Evolutionary conservation across 2,888 invertebrate genomes (phyloP), one percentile per base, ranked within the genome.

Genomic region (Chirona hameri): DNA sequence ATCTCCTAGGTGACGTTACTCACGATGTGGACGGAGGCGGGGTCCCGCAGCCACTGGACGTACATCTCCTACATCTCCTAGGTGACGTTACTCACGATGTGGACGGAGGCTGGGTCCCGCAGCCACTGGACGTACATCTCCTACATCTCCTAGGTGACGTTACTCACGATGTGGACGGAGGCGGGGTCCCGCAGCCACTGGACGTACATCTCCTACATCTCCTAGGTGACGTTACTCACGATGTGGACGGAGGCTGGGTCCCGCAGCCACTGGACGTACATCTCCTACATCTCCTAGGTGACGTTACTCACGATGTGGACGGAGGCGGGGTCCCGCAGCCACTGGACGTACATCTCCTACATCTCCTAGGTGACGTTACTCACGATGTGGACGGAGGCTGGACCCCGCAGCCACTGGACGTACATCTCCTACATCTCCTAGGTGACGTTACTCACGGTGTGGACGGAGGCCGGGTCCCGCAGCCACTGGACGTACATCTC

Each of bases 61-160:
- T 98, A 98, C 97, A 99, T 98, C 89, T 98, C 98, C 90, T 99
- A 99, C 83, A 99, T n/a, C n/a, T n/a, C 95, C 88, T 99, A 99
- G 24, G 93, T 92, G 31, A 95, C 94, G 82, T 96, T 95, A 92
- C 93, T 92, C 89, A 98, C 98, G 88, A 95, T 93, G 88, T 99
- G 99, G 81, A 99, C 98, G 87, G 96, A 95, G 87, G 92, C 92
- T 83, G 98, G 98, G 90, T 99, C 96, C 86, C 93, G 92, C 84
- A 96, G 91, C 99, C 99, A 99, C 82, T 96, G 91, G 88, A 95
- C 95, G 90, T 98, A 98, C 97, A 99, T 98, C 89, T 98, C 98
- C 90, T 99, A 99, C 83, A 99, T n/a, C n/a, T n/a, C 95, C 88
- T 99, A 99, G 24, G 93, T 92, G 31, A 95, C 94, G 82, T 96